These are phyloP conservation scores for Rhizoglyphus robini DNA, from an alignment of 1,140 invertebrate genomes.

Conservation along the genomic window DNA sequence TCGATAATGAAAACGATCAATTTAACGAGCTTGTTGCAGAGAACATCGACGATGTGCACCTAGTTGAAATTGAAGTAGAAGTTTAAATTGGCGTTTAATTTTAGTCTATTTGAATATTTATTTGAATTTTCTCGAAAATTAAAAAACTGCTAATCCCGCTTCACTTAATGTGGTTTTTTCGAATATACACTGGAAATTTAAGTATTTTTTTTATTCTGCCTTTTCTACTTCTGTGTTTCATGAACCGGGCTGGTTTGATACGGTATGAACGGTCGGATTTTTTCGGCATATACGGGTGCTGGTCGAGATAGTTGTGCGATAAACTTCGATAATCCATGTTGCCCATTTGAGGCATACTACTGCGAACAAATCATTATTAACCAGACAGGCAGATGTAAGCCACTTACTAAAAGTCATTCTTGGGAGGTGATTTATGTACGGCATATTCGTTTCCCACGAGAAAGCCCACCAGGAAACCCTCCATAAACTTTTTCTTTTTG, in stretches of 20 bases:
- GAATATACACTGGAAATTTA: neutral
- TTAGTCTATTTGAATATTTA: neutral
- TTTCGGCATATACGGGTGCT: neutral
- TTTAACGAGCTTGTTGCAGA: too few species aligned
- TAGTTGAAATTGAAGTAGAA: neutral
- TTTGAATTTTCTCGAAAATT: neutral
- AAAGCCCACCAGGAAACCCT: conserved; percentile 10
- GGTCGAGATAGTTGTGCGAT: neutral
- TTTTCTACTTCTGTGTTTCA: neutral
- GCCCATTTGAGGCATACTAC: neutral
- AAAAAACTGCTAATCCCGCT: too few species aligned
- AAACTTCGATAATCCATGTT: neutral
- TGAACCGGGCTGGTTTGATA: neutral
- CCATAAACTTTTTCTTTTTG: conserved; percentile 6
- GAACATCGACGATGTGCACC: neutral
- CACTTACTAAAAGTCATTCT: neutral
- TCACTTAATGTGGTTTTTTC: neutral
- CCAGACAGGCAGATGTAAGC: neutral
- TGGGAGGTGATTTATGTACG: neutral
- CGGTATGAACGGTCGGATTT: neutral
- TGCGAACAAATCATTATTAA: neutral
- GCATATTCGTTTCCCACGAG: conserved; percentile 7
- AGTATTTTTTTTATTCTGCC: neutral
- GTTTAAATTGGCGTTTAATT: neutral
- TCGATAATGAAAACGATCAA: neutral